Percentiles rank a stretch among this genome's conserved stretches.
Evolutionary conservation across 2,888 invertebrate species (phyloP).

Genomic region (Lypha dubia): DNA sequence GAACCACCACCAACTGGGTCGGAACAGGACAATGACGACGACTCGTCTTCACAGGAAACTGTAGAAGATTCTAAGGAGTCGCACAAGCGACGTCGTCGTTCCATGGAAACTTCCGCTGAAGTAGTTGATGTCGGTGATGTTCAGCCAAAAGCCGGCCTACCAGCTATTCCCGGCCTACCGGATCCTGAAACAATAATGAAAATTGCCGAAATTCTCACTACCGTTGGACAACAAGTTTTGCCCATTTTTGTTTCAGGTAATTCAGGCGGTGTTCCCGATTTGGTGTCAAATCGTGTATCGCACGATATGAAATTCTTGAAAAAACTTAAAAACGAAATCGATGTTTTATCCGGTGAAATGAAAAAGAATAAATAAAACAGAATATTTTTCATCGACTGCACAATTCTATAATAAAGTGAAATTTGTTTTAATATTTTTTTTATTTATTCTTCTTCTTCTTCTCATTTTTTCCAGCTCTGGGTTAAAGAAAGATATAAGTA

Average conservation of each 20-base stretch:
- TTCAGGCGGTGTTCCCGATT: constrained; percentile 68
- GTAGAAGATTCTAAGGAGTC: constrained; percentile 77
- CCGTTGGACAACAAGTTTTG: constrained; percentile 79
- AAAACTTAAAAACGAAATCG: constrained; percentile 73
- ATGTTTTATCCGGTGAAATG: constrained; percentile 50
- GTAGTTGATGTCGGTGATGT: constrained; percentile 51
- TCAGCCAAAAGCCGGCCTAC: constrained; percentile 54
- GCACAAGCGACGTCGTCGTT: constrained; percentile 55
- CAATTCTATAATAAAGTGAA: background rate
- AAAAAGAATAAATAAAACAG: constrained; percentile 47
- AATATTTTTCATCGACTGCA: background rate
- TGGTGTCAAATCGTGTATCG: constrained; percentile 73
- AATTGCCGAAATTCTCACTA: constrained; percentile 79
- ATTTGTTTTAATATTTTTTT: constrained; percentile 32
- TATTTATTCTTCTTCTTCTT: constrained; percentile 24
- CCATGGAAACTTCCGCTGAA: constrained; percentile 61
- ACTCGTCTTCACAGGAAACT: constrained; percentile 80
- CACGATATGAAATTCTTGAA: constrained; percentile 73
- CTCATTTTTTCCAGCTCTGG: constrained; percentile 69
- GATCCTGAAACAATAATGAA: constrained; percentile 79
- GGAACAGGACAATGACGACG: constrained; percentile 75
- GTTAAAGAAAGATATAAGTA: constrained; percentile 18
- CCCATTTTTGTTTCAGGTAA: constrained; percentile 79
- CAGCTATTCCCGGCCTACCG: constrained; percentile 78
- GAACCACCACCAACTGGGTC: constrained; percentile 48